A percentile compares a stretch with the other conserved stretches of the same genome.
Evolutionary conservation across 2,797 vertebrate species (phyloP).

Genomic region (Esox masquinongy): DNA sequence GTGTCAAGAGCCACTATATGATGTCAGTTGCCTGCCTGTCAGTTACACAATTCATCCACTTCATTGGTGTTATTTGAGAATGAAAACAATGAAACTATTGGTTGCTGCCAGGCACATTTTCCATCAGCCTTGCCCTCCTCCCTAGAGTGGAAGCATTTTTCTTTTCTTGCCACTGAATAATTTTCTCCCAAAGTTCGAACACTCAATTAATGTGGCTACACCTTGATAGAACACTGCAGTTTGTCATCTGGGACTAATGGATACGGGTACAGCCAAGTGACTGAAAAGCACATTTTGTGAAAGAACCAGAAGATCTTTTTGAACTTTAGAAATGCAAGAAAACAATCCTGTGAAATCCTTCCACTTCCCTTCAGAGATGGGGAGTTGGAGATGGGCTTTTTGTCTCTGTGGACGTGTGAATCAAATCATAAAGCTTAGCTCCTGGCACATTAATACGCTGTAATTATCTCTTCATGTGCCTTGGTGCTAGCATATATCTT

Average conservation of each 20-base stretch:
- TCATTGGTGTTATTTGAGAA: slow-evolving; percentile 1
- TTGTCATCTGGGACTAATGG: slow-evolving; percentile 8
- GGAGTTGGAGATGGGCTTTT: slow-evolving; percentile 32
- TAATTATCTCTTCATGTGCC: slow-evolving; percentile 41
- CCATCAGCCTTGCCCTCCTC: slow-evolving; percentile 4
- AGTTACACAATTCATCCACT: slow-evolving; percentile 8
- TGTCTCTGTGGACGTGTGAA: slow-evolving; percentile 47
- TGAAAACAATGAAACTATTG: background rate
- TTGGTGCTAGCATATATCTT: slow-evolving; percentile 25
- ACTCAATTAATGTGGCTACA: slow-evolving; percentile 18
- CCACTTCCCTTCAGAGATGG: slow-evolving; percentile 29
- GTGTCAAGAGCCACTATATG: background rate
- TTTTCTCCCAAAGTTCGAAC: background rate
- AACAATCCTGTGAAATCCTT: slow-evolving; percentile 37
- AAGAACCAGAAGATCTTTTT: slow-evolving; percentile 33
- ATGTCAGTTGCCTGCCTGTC: slow-evolving; percentile 5
- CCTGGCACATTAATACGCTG: slow-evolving; percentile 50
- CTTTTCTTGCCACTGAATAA: slow-evolving; percentile 6
- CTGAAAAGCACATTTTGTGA: slow-evolving; percentile 20
- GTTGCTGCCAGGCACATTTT: background rate
- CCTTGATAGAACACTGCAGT: slow-evolving; percentile 6
- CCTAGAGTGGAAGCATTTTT: slow-evolving; percentile 7
- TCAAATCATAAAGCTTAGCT: slow-evolving; percentile 56
- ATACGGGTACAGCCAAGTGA: slow-evolving; percentile 3
- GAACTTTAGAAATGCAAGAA: slow-evolving; percentile 2